Conservation (phyloP, 2,888 invertebrate genomes). For the Hyposoter didymator region DNA sequence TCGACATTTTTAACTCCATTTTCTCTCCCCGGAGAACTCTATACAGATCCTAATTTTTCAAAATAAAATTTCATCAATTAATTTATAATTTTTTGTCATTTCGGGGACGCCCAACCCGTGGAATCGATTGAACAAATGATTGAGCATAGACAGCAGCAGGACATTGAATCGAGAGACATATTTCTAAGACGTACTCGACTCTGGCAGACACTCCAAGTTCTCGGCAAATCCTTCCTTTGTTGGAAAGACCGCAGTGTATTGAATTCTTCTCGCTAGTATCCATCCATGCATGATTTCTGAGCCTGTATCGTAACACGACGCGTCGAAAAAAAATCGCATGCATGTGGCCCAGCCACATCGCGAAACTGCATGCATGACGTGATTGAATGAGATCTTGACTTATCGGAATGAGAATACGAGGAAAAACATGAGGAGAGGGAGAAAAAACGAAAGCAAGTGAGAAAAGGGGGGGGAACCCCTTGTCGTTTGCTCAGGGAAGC, state of each 20-base stretch:
- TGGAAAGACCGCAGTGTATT: conserved; percentile 69
- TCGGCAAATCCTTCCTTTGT: conserved; percentile 70
- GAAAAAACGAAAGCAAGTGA: background rate
- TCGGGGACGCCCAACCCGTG: background rate
- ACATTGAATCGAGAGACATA: conserved; percentile 27
- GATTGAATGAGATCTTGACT: conserved; percentile 49
- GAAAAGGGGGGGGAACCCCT: background rate
- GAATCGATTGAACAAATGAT: conserved; percentile 8
- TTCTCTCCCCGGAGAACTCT: background rate
- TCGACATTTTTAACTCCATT: too few species aligned
- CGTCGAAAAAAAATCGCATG: conserved; percentile 74
- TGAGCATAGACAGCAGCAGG: background rate
- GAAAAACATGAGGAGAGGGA: background rate
- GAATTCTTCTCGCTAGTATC: conserved; percentile 75
- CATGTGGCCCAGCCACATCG: conserved; percentile 46
- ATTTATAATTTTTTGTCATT: background rate
- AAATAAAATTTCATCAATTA: background rate
- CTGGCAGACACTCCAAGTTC: conserved; percentile 52
- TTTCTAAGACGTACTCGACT: conserved; percentile 5
- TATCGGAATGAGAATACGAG: conserved; percentile 17
- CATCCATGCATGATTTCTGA: conserved; percentile 78
- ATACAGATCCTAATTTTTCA: background rate
- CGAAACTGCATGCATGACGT: conserved; percentile 61
- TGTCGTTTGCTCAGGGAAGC: too few species aligned
- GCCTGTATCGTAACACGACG: conserved; percentile 71